Base-by-base conservation (phyloP, 2,888 invertebrate species). In the Ectemnius lituratus region DNA sequence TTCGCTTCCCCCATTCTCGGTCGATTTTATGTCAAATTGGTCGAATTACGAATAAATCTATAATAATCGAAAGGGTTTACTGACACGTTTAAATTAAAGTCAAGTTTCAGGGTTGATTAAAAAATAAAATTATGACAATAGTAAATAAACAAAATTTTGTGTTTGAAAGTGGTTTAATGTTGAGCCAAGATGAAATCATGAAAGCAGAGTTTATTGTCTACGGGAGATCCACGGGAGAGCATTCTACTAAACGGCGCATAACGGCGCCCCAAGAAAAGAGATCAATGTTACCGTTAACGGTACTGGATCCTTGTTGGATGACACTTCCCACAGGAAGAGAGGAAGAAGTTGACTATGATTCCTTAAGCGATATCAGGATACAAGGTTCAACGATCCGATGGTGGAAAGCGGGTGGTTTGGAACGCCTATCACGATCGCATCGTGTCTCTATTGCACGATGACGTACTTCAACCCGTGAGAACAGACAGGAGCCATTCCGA, bases 201-300 rank as follows among this genome's bases (percentile, higher is more conserved):
- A 37, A 37, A 2, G 37, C 37, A 1, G 37, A 37, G 8, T 37
- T 8, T 11, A 37, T 37, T 37, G 37, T 37, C 4, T 37, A 37
- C 8, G 8, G 1, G 13, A 27, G 47, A n/a, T 23, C 23, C 2
- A 23, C 23, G 23, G 20, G 13, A 27, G 47, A n/a, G 61, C 62
- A 71, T 61, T n/a, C 4, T 5, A 11, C 14, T n/a, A 16, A 20
- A n/a, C 3, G 20, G 46, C 49, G 52, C 28, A 49, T 66, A 73
- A 73, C 67, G 63, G 59, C 56, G 28, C 37, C 37, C 14, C 60
- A 56, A 37, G 60, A 16, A 67, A 67, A 60, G 16, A 64, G 63
- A 46, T 57, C 46, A 45, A 67, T 57, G 57, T 57, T 74, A 72
- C 72, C 56, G 67, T 72, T 67, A 75, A 67, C 47, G 60, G 27